Base-by-base conservation (phyloP, 2,888 invertebrate genomes). In the Anarsia innoxiella region DNA sequence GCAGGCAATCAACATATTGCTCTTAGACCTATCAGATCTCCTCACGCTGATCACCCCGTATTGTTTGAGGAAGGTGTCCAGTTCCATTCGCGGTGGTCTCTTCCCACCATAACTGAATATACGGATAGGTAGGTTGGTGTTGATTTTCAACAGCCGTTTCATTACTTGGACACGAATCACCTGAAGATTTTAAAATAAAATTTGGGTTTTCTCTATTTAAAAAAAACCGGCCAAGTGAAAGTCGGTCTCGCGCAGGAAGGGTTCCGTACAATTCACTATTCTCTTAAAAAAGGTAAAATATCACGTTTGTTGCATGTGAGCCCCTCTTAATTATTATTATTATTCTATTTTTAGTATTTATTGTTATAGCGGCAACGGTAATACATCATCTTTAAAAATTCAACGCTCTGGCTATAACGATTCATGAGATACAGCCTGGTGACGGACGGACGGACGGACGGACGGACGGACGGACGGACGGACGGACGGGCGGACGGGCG, bases 101-200 rank as follows among this genome's bases (percentile, higher is more conserved):
- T 52, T 59, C 1, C 56, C 56, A 0, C 6, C 1, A 0, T 37
- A 39, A 39, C 46, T 55, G n/a, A n/a, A n/a, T 12, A 71, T 45
- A 0, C 71, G 55, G 2, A 74, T 3, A 1, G 38, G 5, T 1
- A 69, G 51, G 3, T 42, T 45, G 0, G 49, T 52, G 0, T 27
- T 45, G 0, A 58, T 28, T 35, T 63, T 48, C 1, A 63, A 23
- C 0, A 70, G 12, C 0, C 75, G 65, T 28, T 62, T 67, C 0
- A 50, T 45, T 1, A 59, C 1, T 12, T 61, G 51, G 1, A 62
- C 9, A 23, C 52, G 55, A 2, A 66, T 1, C 2, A 50, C 34
- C 73, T 72, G 51, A 45, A 36, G 19, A 19, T 5, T 8, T 19
- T 19, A 8, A 19, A 19, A 19, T 19, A 8, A 19, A 19, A 19